Conservation (phyloP, 2,888 invertebrate species). For the Thysanoteuthis rhombus region DNA sequence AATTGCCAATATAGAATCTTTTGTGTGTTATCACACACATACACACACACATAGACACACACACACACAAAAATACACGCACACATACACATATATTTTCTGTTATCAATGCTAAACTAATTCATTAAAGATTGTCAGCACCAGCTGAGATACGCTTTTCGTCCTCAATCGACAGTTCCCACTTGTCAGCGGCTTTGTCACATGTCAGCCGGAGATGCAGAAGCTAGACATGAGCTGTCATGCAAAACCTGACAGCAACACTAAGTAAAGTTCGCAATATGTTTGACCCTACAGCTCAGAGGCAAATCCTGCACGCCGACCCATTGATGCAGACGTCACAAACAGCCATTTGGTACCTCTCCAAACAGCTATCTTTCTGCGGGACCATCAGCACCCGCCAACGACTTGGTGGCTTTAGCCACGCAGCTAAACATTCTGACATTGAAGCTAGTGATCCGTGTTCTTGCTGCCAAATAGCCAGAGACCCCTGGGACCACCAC, state of each 20-base stretch:
- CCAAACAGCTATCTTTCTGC: not conserved
- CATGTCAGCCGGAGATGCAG: not conserved
- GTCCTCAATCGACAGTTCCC: not conserved
- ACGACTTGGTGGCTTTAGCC: not conserved
- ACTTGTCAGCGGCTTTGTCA: not conserved
- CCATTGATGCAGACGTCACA: not conserved
- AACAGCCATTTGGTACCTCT: not conserved
- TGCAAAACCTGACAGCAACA: not conserved
- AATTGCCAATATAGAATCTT: too few species aligned
- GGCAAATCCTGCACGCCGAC: not conserved
- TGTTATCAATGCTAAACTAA: not conserved
- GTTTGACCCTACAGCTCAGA: not conserved
- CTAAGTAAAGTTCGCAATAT: not conserved
- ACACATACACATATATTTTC: not conserved
- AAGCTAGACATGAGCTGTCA: not conserved
- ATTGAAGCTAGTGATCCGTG: not conserved
- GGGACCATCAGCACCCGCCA: not conserved
- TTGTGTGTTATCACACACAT: too few species aligned
- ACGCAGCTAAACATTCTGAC: not conserved
- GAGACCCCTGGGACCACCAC: not conserved
- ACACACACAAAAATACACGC: too few species aligned
- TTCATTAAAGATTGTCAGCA: not conserved
- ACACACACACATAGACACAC: too few species aligned
- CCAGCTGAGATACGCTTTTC: not conserved
- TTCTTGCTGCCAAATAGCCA: not conserved